Evolutionary conservation across 1,140 invertebrate species (phyloP), one percentile per base, ranked within the genome.

Genomic region (Brachionus rotundiformis): DNA sequence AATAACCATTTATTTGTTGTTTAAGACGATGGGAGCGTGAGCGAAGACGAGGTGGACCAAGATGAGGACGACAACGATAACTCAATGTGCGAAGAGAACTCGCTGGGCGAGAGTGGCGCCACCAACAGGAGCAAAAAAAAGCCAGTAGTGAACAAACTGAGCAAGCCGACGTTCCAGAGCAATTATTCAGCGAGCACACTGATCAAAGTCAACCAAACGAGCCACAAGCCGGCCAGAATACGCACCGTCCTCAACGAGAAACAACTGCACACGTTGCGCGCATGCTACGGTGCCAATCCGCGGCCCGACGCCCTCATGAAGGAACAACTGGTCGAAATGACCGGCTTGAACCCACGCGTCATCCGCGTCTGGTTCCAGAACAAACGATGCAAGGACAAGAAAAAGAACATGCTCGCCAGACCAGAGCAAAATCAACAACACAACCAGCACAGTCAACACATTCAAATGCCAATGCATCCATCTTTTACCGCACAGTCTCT

Each of bases 371-470:
- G 96, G 96, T 98, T 98, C 89, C 88, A 99, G 89, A 99, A 99
- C 89, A 99, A 99, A 88, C 89, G 97, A 33, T 99, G 96, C 90
- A 99, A 99, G 88, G 97, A 99, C 89, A 99, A 99, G 89, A 99
- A 99, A 90, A 93, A 94, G 85, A 95, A 93, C 41, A 94, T 98
- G 39, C 92, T 96, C 82, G 93, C 98, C 91, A 98, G 98, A 88
- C 94, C 98, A 88, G 94, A 98, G 87, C 94, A 97, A 91, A 91
- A 8, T 23, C 68, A 44, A 41, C 68, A 68, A 68, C 19, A 68
- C 31, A 68, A 93, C 84, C 94, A 95, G 86, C 96, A 31, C 5
- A 19, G 19, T 19, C 47, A 54, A 19, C 47, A 54, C 19, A 25
- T 54, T 4, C 47, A 98, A 89, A 98, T 98, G 93, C 2, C 47